phyloP scores from a whole-genome alignment of 2,797 vertebrate genomes.

The Xenopus petersii region DNA sequence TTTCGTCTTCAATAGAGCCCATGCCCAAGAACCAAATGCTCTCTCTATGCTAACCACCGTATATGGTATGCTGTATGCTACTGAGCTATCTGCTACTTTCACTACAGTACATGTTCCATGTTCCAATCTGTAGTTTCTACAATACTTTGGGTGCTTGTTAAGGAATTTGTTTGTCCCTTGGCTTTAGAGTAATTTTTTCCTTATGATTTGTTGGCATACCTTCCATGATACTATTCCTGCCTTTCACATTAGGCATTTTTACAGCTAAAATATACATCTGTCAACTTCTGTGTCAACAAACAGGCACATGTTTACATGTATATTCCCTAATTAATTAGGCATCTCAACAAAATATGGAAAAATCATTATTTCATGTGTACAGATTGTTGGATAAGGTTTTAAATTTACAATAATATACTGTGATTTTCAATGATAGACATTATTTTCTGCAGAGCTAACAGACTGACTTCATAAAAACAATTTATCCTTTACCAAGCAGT shows the following conservation, averaged over 20 bases:
- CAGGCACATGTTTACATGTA: slow-evolving; percentile 40
- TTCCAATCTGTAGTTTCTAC: no score
- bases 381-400: slow-evolving; percentile 19
- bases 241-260: slow-evolving; percentile 32
- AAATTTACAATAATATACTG: slow-evolving; percentile 26
- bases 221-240: slow-evolving; percentile 1
- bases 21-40: no score
- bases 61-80: no score
- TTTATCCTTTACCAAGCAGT: slow-evolving; percentile 23
- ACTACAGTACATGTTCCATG: no score
- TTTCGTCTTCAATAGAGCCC: no score
- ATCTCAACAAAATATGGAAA: no score
- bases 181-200: no score
- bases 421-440: slow-evolving; percentile 4
- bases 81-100: no score
- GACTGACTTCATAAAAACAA: slow-evolving; percentile 34
- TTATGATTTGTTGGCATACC: no score
- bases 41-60: no score
- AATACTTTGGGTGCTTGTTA: not conserved
- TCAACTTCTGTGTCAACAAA: slow-evolving; percentile 59
- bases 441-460: slow-evolving; percentile 31
- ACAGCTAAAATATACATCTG: slow-evolving; percentile 41
- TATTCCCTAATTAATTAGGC: no score
- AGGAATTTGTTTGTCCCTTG: not conserved
- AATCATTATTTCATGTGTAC: no score